Evolutionary conservation across 2,888 invertebrate genomes (phyloP).

Genomic region (Steromphala cineraria): DNA sequence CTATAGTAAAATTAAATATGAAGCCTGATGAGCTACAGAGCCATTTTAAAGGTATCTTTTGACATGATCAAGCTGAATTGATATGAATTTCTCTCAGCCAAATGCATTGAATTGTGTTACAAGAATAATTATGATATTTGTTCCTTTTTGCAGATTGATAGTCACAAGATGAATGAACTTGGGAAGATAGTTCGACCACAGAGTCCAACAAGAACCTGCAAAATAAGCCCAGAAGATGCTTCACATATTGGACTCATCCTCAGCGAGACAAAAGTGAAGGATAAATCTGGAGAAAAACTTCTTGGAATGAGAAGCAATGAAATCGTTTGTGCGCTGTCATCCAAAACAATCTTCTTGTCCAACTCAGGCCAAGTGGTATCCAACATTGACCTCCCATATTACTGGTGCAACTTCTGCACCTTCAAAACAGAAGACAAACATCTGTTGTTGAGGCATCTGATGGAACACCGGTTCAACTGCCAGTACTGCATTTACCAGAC

Average conservation of each 20-base stretch:
- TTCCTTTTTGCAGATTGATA: too few relatives aligned
- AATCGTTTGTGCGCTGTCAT: conserved; percentile 52
- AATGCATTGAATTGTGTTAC: too few relatives aligned
- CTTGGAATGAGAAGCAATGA: conserved; percentile 38
- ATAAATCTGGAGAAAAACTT: conserved; percentile 26
- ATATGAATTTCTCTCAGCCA: too few relatives aligned
- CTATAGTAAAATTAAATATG: too few relatives aligned
- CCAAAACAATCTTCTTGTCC: conserved; percentile 41
- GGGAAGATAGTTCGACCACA: conserved; percentile 45
- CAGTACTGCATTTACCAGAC: conserved; percentile 54
- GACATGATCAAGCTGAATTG: too few relatives aligned
- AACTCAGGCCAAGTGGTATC: conserved; percentile 39
- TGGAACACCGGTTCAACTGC: conserved; percentile 56
- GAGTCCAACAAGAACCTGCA: conserved; percentile 54
- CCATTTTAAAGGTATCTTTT: too few relatives aligned
- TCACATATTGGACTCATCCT: conserved; percentile 42
- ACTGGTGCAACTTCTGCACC: conserved; percentile 62
- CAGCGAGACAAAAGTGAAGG: conserved; percentile 39
- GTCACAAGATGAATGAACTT: background rate
- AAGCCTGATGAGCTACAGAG: too few relatives aligned
- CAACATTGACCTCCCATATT: conserved; percentile 47
- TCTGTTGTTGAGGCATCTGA: conserved; percentile 48
- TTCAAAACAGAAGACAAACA: conserved; percentile 49
- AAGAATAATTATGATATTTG: too few relatives aligned
- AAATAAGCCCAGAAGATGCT: conserved; percentile 41